phyloP scores from a whole-genome alignment of 1,140 invertebrate species.

The Cyrtorhinus lividipennis region DNA sequence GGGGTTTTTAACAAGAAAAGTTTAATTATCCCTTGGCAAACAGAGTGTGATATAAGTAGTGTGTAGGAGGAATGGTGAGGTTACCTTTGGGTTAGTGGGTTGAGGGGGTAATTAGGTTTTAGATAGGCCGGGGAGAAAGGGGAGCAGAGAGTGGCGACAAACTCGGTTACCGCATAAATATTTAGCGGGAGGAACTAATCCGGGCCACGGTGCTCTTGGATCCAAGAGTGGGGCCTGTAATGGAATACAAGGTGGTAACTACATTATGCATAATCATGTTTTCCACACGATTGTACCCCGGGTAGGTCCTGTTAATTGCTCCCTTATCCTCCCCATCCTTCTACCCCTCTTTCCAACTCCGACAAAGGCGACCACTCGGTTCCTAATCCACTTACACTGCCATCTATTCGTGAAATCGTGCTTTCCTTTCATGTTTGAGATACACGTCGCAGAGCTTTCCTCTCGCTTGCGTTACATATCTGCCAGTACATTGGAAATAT shows the following conservation, averaged over 20 bases:
- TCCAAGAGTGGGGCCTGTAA: conserved; percentile 9
- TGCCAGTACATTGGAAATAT: no score
- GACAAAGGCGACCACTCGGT: background rate
- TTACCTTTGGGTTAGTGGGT: background rate
- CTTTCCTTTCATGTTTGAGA: background rate
- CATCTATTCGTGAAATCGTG: background rate
- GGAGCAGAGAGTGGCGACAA: conserved; percentile 2
- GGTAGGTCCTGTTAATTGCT: conserved; percentile 2
- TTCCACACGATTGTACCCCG: conserved; percentile 14
- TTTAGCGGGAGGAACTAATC: conserved; percentile 11
- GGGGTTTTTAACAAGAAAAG: conserved; percentile 4
- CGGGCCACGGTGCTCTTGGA: background rate
- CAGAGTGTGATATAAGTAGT: conserved; percentile 6
- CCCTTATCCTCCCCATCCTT: background rate
- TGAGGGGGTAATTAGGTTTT: conserved; percentile 6
- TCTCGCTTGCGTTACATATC: no score
- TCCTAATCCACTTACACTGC: background rate
- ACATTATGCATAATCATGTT: conserved; percentile 17
- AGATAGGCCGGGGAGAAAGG: background rate
- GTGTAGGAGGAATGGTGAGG: background rate
- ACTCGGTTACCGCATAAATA: conserved; percentile 9
- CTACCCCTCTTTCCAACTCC: background rate
- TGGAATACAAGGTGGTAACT: conserved; percentile 15
- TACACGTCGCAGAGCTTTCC: no score
- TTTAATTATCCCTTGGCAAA: conserved; percentile 3